phyloP scores from a whole-genome alignment of 2,797 vertebrate genomes.

The Megalops cyprinoides region DNA sequence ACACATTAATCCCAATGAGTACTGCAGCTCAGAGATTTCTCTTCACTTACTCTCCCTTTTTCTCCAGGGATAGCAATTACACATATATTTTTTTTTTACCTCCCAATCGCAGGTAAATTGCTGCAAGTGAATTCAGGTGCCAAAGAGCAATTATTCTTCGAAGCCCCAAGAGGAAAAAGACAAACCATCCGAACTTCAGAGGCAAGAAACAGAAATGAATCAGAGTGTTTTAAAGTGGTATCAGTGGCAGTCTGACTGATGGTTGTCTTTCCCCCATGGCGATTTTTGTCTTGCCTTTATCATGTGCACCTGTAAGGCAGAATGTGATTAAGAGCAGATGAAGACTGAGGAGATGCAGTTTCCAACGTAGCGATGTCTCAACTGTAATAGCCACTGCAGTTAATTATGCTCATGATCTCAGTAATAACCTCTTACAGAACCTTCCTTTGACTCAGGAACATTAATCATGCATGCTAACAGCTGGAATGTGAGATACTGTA shows the following conservation, averaged over 20 bases:
- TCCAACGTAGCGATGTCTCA: no score
- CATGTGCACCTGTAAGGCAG: background rate
- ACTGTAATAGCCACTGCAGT: no score
- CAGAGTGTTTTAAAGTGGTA: background rate
- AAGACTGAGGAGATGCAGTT: no score
- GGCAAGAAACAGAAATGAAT: conserved; percentile 65
- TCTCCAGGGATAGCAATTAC: background rate
- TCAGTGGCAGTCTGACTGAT: background rate
- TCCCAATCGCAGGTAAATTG: conserved; percentile 83
- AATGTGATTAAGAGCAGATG: background rate
- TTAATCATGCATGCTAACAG: no score
- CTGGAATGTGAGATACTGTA: background rate
- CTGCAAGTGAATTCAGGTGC: conserved; percentile 95
- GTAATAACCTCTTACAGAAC: no score
- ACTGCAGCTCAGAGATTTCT: background rate
- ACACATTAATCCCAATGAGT: background rate
- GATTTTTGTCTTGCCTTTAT: background rate
- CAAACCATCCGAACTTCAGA: conserved; percentile 87
- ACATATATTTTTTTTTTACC: conserved; percentile 17
- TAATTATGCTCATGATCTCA: no score
- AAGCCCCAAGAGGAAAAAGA: conserved; percentile 91
- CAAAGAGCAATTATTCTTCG: conserved; percentile 95
- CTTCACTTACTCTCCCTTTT: background rate
- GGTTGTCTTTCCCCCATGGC: background rate
- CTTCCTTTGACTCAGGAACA: no score